These are phyloP conservation scores for Anabacerthia variegaticeps DNA, from an alignment of 2,797 vertebrate genomes.

Conservation along the genomic window DNA sequence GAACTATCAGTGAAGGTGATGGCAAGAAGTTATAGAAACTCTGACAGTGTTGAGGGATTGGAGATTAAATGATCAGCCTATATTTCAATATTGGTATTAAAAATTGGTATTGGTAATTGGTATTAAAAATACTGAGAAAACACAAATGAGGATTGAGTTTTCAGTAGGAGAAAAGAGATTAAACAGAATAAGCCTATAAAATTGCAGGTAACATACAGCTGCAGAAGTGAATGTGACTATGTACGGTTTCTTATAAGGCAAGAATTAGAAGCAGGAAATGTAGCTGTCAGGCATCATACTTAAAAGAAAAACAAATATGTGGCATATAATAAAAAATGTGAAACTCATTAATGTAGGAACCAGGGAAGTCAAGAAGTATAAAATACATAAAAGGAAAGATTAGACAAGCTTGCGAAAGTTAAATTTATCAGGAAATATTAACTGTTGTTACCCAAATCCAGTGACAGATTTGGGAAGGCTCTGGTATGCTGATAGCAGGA, in stretches of 20 bases:
- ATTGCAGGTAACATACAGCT: neutral
- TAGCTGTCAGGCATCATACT: neutral
- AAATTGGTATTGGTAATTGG: neutral
- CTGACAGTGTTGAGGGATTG: neutral
- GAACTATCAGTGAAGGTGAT: neutral
- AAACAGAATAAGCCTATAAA: neutral
- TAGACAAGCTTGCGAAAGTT: neutral
- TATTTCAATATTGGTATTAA: neutral
- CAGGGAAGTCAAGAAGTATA: neutral
- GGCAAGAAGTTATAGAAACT: neutral
- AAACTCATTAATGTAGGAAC: neutral
- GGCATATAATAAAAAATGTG: neutral
- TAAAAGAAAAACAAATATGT: neutral
- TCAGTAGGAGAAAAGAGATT: neutral
- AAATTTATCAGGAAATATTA: neutral
- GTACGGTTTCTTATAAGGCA: neutral
- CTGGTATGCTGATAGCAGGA: neutral
- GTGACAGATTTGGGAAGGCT: neutral
- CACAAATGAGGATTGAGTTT: neutral
- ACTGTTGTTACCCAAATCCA: neutral
- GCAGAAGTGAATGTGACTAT: neutral
- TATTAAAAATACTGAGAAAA: neutral
- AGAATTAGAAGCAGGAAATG: neutral
- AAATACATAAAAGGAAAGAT: neutral
- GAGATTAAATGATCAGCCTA: neutral